phyloP scores from a whole-genome alignment of 2,113 vertebrate species.

The Otus sunia region DNA sequence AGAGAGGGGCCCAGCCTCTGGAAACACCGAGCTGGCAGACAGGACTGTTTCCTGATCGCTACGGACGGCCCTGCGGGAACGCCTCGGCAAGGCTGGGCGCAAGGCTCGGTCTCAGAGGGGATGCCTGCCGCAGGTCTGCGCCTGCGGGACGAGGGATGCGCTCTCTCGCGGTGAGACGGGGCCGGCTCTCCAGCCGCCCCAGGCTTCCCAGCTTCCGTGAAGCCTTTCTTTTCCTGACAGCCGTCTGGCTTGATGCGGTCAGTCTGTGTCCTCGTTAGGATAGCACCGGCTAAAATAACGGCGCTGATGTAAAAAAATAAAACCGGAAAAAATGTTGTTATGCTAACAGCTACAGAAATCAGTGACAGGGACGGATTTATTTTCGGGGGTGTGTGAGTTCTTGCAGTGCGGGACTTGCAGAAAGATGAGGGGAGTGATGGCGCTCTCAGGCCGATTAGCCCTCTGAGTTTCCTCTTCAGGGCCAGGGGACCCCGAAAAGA shows the following conservation, averaged over 20 bases:
- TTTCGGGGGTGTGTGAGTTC: not conserved
- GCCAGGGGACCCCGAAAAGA: not conserved
- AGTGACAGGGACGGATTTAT: not conserved
- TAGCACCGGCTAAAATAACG: not conserved
- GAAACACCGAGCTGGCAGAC: not conserved
- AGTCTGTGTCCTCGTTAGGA: not conserved
- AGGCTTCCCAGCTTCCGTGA: not conserved
- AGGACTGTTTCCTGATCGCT: fast-evolving
- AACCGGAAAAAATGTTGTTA: not conserved
- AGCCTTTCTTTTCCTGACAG: not conserved
- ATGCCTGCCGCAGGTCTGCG: not conserved
- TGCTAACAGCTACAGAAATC: not conserved
- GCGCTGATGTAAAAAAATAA: not conserved
- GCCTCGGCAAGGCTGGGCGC: too few relatives aligned
- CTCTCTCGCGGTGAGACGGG: not conserved
- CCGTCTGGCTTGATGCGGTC: not conserved
- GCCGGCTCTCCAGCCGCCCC: not conserved
- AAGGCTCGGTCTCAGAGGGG: fast-evolving
- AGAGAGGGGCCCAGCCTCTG: too few relatives aligned
- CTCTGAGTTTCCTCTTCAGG: not conserved
- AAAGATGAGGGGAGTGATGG: not conserved
- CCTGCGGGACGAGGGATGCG: fast-evolving
- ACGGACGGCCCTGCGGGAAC: fast-evolving
- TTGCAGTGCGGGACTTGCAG: not conserved
- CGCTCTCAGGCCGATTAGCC: too few relatives aligned